These are phyloP conservation scores for Centropus unirufus DNA, from an alignment of 2,113 vertebrate species.

Conservation along the genomic window DNA sequence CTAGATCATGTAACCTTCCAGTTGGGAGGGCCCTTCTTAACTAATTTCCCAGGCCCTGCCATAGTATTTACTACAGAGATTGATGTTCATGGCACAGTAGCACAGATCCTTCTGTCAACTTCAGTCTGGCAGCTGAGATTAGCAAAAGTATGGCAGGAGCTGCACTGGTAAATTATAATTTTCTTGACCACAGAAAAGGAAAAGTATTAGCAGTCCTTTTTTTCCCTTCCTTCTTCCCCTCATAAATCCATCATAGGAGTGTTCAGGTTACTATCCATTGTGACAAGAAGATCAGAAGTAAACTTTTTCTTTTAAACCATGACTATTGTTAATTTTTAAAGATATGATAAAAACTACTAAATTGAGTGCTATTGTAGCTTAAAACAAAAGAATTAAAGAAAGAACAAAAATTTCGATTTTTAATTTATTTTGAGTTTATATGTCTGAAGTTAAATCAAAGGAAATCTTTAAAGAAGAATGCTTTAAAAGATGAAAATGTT, in stretches of 20 bases:
- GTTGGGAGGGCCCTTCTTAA: neutral
- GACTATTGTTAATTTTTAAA: neutral
- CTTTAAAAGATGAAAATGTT: neutral
- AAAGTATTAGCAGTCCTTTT: neutral
- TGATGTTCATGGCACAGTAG: neutral
- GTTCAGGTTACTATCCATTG: neutral
- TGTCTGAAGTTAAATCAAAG: neutral
- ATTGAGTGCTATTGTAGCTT: neutral
- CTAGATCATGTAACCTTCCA: neutral
- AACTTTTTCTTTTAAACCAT: neutral
- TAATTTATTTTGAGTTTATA: neutral
- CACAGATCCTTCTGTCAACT: neutral
- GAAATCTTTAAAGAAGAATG: neutral
- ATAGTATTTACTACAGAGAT: neutral
- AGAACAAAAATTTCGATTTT: neutral
- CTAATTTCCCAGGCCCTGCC: neutral
- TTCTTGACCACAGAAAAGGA: neutral
- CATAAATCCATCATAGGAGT: neutral
- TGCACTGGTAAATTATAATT: neutral
- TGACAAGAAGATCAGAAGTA: neutral
- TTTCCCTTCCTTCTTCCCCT: neutral
- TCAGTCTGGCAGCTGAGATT: neutral
- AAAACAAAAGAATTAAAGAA: neutral
- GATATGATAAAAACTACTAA: neutral
- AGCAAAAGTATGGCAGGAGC: neutral